Evolutionary conservation across 2,797 vertebrate species (phyloP).

Genomic region (Brotula barbata): DNA sequence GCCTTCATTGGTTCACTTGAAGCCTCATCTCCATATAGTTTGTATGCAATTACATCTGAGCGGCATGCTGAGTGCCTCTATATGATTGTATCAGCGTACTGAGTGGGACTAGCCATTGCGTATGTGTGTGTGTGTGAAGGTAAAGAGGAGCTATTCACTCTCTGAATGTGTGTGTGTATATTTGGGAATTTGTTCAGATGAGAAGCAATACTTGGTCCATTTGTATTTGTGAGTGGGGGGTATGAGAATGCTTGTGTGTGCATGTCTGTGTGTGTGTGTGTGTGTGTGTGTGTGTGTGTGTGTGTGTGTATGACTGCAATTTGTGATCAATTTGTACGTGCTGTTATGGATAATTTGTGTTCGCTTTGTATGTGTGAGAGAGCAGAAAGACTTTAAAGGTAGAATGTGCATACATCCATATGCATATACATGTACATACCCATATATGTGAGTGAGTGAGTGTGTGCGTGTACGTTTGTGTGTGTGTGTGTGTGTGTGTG

Average conservation of each 20-base stretch:
- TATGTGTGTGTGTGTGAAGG: conserved; percentile 21
- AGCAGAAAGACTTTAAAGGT: conserved; percentile 10
- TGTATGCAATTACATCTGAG: conserved; percentile 75
- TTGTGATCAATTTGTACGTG: conserved; percentile 23
- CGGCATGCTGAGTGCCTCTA: conserved; percentile 60
- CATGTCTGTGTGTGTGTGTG: conserved; percentile 28
- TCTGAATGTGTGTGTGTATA: conserved; percentile 18
- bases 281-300: conserved; percentile 29
- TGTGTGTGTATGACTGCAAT: conserved; percentile 39
- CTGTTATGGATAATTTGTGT: conserved; percentile 13
- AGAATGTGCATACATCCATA: conserved; percentile 33
- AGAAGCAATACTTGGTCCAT: conserved; percentile 37
- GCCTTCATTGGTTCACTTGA: conserved; percentile 70
- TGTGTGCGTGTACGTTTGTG: conserved; percentile 3
- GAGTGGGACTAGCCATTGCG: conserved; percentile 35
- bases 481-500: conserved; percentile 13
- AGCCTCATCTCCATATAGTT: conserved; percentile 76
- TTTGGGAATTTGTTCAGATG: conserved; percentile 24
- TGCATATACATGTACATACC: conserved; percentile 20
- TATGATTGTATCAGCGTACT: conserved; percentile 68
- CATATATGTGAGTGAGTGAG: neutral
- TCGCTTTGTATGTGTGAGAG: conserved; percentile 19
- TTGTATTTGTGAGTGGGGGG: conserved; percentile 26
- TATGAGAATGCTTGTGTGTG: conserved; percentile 18
- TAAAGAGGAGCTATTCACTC: conserved; percentile 25